Evolutionary conservation across 1,140 invertebrate genomes (phyloP).

Genomic region (Neodiprion virginianus): DNA sequence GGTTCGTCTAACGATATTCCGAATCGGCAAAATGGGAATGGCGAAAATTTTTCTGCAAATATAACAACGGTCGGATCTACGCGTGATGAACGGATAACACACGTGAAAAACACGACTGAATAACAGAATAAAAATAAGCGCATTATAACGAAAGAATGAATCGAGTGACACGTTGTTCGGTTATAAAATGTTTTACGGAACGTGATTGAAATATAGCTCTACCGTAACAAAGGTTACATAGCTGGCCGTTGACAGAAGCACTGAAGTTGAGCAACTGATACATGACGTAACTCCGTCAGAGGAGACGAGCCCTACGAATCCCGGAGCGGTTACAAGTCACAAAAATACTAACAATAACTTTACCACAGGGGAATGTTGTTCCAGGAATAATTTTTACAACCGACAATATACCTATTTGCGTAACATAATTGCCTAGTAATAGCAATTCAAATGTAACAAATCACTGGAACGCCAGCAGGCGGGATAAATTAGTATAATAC

Average conservation of each 20-base stretch:
- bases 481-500: no score
- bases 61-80: neutral
- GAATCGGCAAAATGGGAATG: no score
- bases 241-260: slow-evolving; percentile 6
- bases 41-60: no score
- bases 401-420: no score
- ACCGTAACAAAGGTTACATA: slow-evolving; percentile 4
- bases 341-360: neutral
- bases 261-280: neutral
- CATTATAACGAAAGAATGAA: no score
- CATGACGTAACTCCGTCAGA: neutral
- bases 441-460: no score
- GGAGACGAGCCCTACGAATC: neutral
- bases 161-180: neutral
- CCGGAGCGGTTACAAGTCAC: neutral
- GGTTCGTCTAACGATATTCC: no score
- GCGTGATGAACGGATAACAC: neutral
- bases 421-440: no score
- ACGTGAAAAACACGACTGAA: neutral
- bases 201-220: neutral
- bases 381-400: neutral
- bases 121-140: no score
- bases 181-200: neutral
- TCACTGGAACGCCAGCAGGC: no score
- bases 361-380: neutral